Base-by-base conservation (phyloP, 2,113 vertebrate species). In the Trematocara marginatum region DNA sequence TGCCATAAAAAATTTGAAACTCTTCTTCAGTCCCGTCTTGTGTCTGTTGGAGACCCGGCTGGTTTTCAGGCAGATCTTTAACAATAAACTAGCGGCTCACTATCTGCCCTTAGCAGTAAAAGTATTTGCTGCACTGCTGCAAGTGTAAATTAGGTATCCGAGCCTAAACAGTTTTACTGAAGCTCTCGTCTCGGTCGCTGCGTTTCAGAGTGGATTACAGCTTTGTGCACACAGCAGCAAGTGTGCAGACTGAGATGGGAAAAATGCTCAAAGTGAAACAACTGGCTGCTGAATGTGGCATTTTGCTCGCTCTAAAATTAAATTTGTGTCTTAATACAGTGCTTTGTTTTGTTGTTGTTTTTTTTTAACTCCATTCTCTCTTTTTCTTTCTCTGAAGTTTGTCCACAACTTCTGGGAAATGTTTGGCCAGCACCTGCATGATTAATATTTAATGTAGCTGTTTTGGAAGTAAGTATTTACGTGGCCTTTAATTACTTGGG, bases 371-470 rank as follows among this genome's bases (percentile, higher is more conserved):
- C 42, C n/a, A 47, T 45, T 79, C 74, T 34, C 38, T 76, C 9
- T 64, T 80, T 20, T 20, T 78, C 11, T 71, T 29, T 34, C 69
- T 80, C 45, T 51, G n/a, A 92, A 94, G 91, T 92, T 93, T 93
- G 35, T 71, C 76, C 56, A 86, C 85, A 92, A 92, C 89, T 92
- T 89, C 49, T 83, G 83, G 54, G 78, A 45, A 64, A 61, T 84
- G 90, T 92, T 85, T 85, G 90, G 35, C 91, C 90, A 74, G 86
- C 94, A 94, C 94, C 93, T 95, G 94, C 93, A 38, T 92, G 88
- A 94, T 94, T 94, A 94, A 94, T 94, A 92, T 94, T 94, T 94
- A 91, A 94, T 90, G 90, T 85, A 31, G 84, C 87, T 89, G 90
- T 85, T 91, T 93, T 89, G 83, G 66, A 91, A 92, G 89, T 26